Percentiles rank a stretch among this genome's conserved stretches.
Evolutionary conservation across 2,797 vertebrate species (phyloP).

Genomic region (Erpetoichthys calabaricus): DNA sequence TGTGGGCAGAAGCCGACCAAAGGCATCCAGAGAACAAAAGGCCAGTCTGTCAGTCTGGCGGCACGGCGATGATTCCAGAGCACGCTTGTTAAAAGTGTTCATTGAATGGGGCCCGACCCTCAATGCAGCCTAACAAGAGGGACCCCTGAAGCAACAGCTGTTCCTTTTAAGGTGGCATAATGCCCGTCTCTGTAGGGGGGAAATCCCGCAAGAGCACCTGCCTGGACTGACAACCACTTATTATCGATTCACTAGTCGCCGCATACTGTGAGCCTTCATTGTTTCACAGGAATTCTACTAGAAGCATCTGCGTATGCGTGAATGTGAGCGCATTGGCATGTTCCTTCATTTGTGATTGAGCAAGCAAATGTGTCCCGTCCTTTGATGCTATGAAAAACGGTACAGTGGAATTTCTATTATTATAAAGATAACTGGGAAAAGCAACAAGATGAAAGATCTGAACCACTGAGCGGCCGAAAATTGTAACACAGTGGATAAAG

Average conservation of each 20-base stretch:
- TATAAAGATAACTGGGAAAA: too few species aligned
- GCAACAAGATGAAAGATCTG: too few species aligned
- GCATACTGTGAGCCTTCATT: too few species aligned
- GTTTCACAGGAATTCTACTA: neutral
- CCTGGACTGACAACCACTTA: slow-evolving; percentile 11
- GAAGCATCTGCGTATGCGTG: slow-evolving; percentile 1
- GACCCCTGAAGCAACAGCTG: slow-evolving; percentile 32
- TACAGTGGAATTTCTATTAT: too few species aligned
- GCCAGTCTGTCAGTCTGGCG: slow-evolving; percentile 12
- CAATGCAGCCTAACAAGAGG: slow-evolving; percentile 16
- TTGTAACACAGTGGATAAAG: too few species aligned
- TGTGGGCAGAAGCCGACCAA: slow-evolving; percentile 13
- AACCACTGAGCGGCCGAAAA: too few species aligned
- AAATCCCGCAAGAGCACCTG: slow-evolving; percentile 25
- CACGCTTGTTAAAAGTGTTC: slow-evolving; percentile 21
- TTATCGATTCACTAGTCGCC: neutral
- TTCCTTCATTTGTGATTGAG: slow-evolving; percentile 5
- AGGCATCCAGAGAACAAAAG: slow-evolving; percentile 32
- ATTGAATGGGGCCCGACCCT: slow-evolving; percentile 12
- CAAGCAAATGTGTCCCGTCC: neutral
- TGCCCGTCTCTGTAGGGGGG: slow-evolving; percentile 17
- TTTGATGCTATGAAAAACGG: neutral
- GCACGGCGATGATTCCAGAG: slow-evolving; percentile 18
- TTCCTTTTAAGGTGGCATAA: slow-evolving; percentile 29
- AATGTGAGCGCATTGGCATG: neutral